A percentile compares a stretch with the other conserved stretches of the same genome.
phyloP scores from a whole-genome alignment of 1,140 invertebrate species.

The Eriocheir sinensis region DNA sequence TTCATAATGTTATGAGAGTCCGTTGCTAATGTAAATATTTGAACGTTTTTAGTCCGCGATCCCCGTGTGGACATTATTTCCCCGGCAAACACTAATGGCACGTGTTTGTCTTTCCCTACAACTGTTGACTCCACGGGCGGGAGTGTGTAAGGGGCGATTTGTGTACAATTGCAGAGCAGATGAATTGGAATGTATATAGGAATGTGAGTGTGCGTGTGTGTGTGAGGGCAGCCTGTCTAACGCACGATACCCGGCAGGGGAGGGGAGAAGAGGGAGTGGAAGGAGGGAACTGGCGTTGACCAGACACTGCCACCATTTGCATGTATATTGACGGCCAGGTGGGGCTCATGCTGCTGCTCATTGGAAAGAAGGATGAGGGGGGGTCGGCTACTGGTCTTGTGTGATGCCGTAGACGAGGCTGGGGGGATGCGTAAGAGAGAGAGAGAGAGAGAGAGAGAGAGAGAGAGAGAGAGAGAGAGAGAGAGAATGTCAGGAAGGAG shows the following conservation, averaged over 20 bases:
- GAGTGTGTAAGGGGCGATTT: conserved; percentile 26
- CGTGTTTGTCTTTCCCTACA: conserved; percentile 33
- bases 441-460: background rate
- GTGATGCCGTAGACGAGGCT: background rate
- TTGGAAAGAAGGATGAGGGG: conserved; percentile 48
- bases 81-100: conserved; percentile 8
- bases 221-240: conserved; percentile 13
- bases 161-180: conserved; percentile 30
- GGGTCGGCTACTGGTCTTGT: background rate
- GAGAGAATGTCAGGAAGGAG: too few relatives aligned
- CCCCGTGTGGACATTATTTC: background rate
- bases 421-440: background rate
- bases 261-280: background rate
- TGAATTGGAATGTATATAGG: conserved; percentile 23
- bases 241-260: background rate
- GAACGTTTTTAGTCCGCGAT: background rate
- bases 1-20: too few relatives aligned
- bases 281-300: conserved; percentile 35
- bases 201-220: conserved; percentile 17
- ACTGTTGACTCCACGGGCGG: conserved; percentile 29
- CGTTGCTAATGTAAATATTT: background rate
- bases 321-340: conserved; percentile 65
- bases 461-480: background rate
- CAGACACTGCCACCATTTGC: conserved; percentile 59
- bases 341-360: conserved; percentile 56